Evolutionary conservation across 2,113 vertebrate species (phyloP), one percentile per base, ranked within the genome.

Genomic region (Strigops habroptila): DNA sequence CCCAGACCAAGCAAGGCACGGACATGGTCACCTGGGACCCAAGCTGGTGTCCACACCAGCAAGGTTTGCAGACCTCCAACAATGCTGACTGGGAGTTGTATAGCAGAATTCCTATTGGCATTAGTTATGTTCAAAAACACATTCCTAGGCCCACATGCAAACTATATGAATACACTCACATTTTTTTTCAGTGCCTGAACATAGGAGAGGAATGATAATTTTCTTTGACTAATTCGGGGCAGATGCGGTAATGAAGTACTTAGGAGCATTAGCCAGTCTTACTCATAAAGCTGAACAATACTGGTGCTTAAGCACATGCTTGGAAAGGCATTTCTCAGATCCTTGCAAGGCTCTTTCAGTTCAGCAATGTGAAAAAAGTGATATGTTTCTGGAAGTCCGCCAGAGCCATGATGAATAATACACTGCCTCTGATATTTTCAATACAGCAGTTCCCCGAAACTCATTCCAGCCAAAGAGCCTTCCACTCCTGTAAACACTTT

Each of bases 371-470:
- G 70, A 71, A 90, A 85, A 35, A 37, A 57, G 3, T 41, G 39
- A 51, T 67, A 3, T 49, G 60, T 33, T 63, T 88, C 51, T 92
- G 89, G 69, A 67, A 71, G 43, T 48, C 74, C 57, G 53, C 88
- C 91, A 86, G 49, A 59, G 48, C 59, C 33, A 2, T 89, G 88
- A 88, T 91, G 94, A 96, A 96, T 88, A 97, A 97, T 84, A 76
- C 80, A 86, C 82, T 88, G 83, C n/a, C 78, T 59, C 86, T 86
- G 75, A 80, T 48, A 83, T 71, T 33, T 89, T 41, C 82, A 83
- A 59, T 76, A 48, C 19, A 85, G 71, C 82, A 83, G 48, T 75
- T 93, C 76, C 51, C 86, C 80, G 73, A 92, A 95, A 82, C 68
- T 86, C 79, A 41, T 90, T 76, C 48, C 84, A 94, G 81, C 78